Percentiles rank a stretch among this genome's conserved stretches.
Conservation (phyloP, 2,797 vertebrate genomes). For the Enteromius anoplus region DNA sequence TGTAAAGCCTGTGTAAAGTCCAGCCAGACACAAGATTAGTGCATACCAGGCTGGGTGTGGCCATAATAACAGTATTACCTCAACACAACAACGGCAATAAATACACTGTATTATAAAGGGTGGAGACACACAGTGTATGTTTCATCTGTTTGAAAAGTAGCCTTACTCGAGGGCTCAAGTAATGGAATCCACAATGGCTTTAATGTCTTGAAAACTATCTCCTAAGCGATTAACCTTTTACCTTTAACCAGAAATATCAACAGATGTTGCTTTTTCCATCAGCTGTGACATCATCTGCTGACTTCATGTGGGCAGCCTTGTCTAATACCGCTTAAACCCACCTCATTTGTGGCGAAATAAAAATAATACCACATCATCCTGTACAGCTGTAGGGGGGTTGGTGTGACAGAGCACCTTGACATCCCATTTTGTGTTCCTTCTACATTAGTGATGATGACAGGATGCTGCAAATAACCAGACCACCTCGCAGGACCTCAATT, state of each 20-base stretch:
- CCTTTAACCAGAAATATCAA: constrained; percentile 11
- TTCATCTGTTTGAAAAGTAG: constrained; percentile 20
- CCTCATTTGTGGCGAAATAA: neutral
- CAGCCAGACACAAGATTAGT: constrained; percentile 37
- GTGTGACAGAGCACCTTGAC: constrained; percentile 5
- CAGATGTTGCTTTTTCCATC: constrained; percentile 22
- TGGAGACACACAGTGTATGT: constrained; percentile 26
- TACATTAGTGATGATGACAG: neutral
- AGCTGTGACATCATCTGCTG: constrained; percentile 32
- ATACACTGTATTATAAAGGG: constrained; percentile 36
- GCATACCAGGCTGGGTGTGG: constrained; percentile 24
- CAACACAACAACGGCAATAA: constrained; percentile 32
- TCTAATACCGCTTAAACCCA: constrained; percentile 23
- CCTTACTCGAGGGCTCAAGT: neutral
- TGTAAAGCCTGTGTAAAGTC: constrained; percentile 33
- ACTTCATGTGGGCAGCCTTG: constrained; percentile 18
- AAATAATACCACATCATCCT: neutral
- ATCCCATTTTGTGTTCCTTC: neutral
- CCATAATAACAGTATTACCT: constrained; percentile 44
- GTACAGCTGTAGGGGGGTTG: neutral
- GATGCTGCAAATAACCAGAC: constrained; percentile 31
- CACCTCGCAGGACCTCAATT: neutral
- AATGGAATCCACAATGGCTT: neutral
- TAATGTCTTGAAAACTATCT: neutral
- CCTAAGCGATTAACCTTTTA: neutral